Evolutionary conservation across 2,888 invertebrate species (phyloP).

Genomic region (Diabrotica balteata): DNA sequence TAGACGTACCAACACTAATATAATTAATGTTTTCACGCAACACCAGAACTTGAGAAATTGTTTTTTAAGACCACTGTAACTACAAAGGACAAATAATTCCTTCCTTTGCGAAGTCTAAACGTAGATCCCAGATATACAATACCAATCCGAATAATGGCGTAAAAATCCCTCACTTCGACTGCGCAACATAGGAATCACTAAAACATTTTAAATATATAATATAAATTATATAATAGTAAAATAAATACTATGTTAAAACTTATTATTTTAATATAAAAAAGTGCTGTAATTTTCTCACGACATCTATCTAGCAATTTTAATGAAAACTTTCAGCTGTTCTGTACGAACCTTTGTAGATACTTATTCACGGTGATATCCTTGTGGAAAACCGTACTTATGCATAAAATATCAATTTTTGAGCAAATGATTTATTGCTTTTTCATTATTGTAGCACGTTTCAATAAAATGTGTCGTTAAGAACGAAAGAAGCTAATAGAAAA

Average conservation of each 20-base stretch:
- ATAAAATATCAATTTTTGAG: too few species aligned
- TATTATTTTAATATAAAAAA: constrained; percentile 46
- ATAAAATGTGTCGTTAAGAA: too few species aligned
- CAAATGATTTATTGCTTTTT: too few species aligned
- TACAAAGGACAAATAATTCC: too few species aligned
- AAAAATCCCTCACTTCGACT: constrained; percentile 35
- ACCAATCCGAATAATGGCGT: constrained; percentile 10
- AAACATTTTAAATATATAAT: constrained; percentile 47
- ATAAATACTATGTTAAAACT: constrained; percentile 55
- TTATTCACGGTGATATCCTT: not conserved
- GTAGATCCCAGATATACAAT: constrained; percentile 2
- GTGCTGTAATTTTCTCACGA: constrained; percentile 52
- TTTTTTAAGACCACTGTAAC: too few species aligned
- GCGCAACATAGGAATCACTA: constrained; percentile 54
- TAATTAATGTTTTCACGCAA: too few species aligned
- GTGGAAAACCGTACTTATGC: too few species aligned
- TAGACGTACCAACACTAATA: too few species aligned
- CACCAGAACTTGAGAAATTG: too few species aligned
- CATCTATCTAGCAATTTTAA: constrained; percentile 50
- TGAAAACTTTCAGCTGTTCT: constrained; percentile 45
- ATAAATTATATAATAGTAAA: constrained; percentile 48
- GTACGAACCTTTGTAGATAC: constrained; percentile 30
- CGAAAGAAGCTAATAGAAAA: not conserved
- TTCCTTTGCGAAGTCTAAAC: too few species aligned
- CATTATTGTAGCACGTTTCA: too few species aligned